These are phyloP conservation scores for Amazonetta brasiliensis DNA, from an alignment of 2,797 vertebrate species.

Conservation along the genomic window DNA sequence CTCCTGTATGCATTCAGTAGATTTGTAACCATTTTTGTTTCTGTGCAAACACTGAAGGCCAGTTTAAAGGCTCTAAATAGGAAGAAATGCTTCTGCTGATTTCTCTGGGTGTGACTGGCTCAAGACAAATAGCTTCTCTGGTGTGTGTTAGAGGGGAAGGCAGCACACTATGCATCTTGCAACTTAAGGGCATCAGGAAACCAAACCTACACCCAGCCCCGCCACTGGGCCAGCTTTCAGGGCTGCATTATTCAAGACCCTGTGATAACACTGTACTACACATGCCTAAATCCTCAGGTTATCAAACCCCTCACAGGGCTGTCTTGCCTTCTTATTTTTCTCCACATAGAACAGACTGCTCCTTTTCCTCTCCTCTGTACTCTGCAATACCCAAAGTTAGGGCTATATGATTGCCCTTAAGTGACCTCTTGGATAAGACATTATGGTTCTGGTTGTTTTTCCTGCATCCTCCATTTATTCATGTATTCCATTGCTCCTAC, in stretches of 20 bases:
- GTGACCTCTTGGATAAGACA: not conserved
- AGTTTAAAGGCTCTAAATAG: not conserved
- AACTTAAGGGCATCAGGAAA: not conserved
- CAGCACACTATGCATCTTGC: not conserved
- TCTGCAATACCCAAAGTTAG: not conserved
- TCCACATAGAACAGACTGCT: not conserved
- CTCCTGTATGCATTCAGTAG: not conserved
- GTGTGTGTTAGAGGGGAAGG: not conserved
- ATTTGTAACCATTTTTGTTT: not conserved
- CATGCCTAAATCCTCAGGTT: not conserved
- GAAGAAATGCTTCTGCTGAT: not conserved
- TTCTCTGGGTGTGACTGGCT: not conserved
- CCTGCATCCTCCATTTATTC: not conserved
- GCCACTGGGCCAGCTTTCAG: not conserved
- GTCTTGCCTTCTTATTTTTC: not conserved
- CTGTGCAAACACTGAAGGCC: not conserved
- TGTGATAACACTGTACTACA: not conserved
- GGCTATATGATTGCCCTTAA: not conserved
- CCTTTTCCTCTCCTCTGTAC: not conserved
- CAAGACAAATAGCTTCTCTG: not conserved
- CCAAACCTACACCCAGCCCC: not conserved
- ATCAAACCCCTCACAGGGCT: not conserved
- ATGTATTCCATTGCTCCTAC: not conserved
- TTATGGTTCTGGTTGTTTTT: not conserved
- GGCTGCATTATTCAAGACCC: not conserved